These are phyloP conservation scores for Dendroctonus valens DNA, from an alignment of 1,140 invertebrate species.

Conservation along the genomic window DNA sequence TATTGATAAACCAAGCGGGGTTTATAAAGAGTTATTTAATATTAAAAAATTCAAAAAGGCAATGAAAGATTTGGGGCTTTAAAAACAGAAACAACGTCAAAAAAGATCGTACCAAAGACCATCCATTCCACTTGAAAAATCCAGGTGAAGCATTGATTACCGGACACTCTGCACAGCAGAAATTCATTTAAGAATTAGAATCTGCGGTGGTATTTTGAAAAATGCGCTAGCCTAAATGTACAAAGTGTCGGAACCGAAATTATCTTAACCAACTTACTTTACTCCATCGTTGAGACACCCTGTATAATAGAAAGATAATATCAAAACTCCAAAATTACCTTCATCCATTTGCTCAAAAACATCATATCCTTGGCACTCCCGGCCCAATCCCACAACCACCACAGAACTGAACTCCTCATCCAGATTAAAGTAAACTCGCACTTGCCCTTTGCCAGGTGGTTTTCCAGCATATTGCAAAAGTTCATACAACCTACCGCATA, in stretches of 20 bases:
- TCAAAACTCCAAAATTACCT: slow-evolving; percentile 43
- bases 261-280: no score
- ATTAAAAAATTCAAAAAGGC: no score
- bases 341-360: slow-evolving; percentile 67
- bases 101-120: no score
- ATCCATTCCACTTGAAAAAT: no score
- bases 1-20: no score
- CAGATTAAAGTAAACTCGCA: slow-evolving; percentile 61
- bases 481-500: slow-evolving; percentile 43
- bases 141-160: no score
- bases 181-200: no score
- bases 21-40: no score
- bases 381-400: slow-evolving; percentile 68
- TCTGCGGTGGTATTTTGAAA: not conserved
- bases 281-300: not conserved
- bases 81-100: no score
- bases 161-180: no score
- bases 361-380: slow-evolving; percentile 62
- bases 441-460: slow-evolving; percentile 55
- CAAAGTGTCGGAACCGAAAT: no score
- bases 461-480: slow-evolving; percentile 45
- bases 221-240: slow-evolving; percentile 39
- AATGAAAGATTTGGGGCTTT: no score
- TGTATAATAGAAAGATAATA: not conserved
- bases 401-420: slow-evolving; percentile 62